Evolutionary conservation across 2,888 invertebrate species (phyloP), one percentile per base, ranked within the genome.

Genomic region (Glaucopsyche alexis): DNA sequence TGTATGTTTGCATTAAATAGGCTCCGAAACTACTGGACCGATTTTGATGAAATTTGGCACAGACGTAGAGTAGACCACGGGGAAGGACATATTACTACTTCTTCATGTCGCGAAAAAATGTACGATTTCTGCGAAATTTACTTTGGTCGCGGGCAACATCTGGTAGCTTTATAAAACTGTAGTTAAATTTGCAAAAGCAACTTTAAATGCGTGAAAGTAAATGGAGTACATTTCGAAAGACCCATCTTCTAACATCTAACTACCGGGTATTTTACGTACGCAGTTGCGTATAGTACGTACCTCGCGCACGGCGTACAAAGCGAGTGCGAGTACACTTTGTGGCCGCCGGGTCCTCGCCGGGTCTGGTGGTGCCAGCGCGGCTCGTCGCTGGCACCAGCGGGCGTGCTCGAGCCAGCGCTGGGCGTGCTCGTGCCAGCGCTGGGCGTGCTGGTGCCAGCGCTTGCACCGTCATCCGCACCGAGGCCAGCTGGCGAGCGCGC

Each of bases 231-330:
- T 60, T 13, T 60, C 29, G 60, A 60, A 38, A 38, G 60, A 29
- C 29, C n/a, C n/a, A n/a, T n/a, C n/a, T n/a, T n/a, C n/a, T n/a
- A n/a, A 16, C 7, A 13, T 11, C 60, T 29, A 60, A 38, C 60
- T 60, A 60, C 60, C 16, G 29, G 29, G 29, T 29, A 13, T 60
- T 60, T 6, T 60, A 7, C 29, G 60, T 60, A 60, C 60, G 60
- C 60, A 60, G 13, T 60, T 38, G 60, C 60, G 60, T 60, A 60
- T 60, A 38, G 77, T 80, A 87, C 87, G 92, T 92, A 95, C 95
- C 95, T 95, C 80, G 95, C 94, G 85, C 95, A 95, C 50, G 95
- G 94, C 79, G 94, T 94, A 88, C 96, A 96, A 47, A 96, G 91
- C 85, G 95, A 95, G 83, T 93, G 93, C 75, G 93, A 93, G 85